Conservation (phyloP, 2,888 invertebrate species). For the Lithosia quadra region DNA sequence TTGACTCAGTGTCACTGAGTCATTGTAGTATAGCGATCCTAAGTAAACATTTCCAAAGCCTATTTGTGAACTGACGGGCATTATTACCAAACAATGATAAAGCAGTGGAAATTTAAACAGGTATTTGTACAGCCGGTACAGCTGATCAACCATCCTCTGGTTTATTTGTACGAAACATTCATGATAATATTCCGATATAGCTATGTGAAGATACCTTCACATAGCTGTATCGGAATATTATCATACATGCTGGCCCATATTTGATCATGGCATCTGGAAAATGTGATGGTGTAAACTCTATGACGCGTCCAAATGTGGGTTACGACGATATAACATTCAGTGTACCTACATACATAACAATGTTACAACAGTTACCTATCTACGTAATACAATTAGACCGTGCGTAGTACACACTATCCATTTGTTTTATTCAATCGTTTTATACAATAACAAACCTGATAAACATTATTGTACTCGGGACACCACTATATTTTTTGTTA, state of each 20-base stretch:
- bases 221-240: too few relatives aligned
- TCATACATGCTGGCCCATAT: conserved; percentile 41
- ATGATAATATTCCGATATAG: conserved; percentile 52
- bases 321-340: conserved; percentile 58
- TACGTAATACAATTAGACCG: conserved; percentile 44
- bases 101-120: conserved; percentile 56
- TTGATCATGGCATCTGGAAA: conserved; percentile 55
- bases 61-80: conserved; percentile 28
- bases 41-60: conserved; percentile 30
- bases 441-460: conserved; percentile 4
- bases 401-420: conserved; percentile 25
- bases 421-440: conserved; percentile 17
- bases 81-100: conserved; percentile 50
- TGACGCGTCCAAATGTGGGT: conserved; percentile 47
- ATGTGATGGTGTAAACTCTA: conserved; percentile 58
- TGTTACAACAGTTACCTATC: conserved; percentile 45
- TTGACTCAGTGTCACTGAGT: neutral
- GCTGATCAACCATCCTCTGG: conserved; percentile 66
- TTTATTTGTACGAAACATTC: conserved; percentile 66
- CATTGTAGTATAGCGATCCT: neutral
- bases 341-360: conserved; percentile 35
- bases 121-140: conserved; percentile 71
- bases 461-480: conserved; percentile 1
- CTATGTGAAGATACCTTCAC: too few relatives aligned
- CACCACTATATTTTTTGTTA: conserved; percentile 8